Conservation (phyloP, 2,888 invertebrate genomes). For the Trachelus stipa region DNA sequence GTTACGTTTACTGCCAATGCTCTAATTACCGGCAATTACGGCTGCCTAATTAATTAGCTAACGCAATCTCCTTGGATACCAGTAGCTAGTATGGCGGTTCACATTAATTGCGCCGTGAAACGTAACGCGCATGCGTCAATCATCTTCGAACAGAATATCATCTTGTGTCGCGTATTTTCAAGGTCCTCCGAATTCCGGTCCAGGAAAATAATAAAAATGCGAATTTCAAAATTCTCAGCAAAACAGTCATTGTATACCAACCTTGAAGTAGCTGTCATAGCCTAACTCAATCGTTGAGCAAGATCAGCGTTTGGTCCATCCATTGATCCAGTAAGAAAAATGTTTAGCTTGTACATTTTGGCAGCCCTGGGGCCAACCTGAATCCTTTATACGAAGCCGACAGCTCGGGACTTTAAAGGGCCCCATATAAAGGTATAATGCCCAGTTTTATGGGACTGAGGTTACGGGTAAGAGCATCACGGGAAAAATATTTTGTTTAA, state of each 20-base stretch:
- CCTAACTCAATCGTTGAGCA: not conserved
- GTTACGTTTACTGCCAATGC: slow-evolving; percentile 38
- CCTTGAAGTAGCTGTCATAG: not conserved
- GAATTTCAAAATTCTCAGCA: not conserved
- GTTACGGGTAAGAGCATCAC: slow-evolving; percentile 16
- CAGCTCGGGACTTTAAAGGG: not conserved
- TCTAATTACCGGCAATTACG: slow-evolving; percentile 61
- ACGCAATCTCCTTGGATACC: slow-evolving; percentile 53
- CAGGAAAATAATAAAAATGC: not conserved
- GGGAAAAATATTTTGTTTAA: slow-evolving; percentile 44
- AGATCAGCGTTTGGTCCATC: not conserved
- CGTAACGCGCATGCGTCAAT: not conserved
- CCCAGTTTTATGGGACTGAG: slow-evolving; percentile 39
- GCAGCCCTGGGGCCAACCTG: not conserved
- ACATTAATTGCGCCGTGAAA: slow-evolving; percentile 40
- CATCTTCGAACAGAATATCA: not conserved
- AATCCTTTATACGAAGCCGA: not conserved
- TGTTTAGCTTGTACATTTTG: not conserved
- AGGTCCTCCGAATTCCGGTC: not conserved
- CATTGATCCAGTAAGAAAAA: not conserved
- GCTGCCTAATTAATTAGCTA: slow-evolving; percentile 60
- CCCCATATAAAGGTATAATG: slow-evolving; percentile 24
- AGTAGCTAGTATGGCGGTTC: slow-evolving; percentile 23
- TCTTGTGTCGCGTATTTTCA: not conserved
- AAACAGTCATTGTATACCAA: not conserved